Evolutionary conservation across 1,140 invertebrate genomes (phyloP), one percentile per base, ranked within the genome.

Genomic region (Spodoptera frugiperda): DNA sequence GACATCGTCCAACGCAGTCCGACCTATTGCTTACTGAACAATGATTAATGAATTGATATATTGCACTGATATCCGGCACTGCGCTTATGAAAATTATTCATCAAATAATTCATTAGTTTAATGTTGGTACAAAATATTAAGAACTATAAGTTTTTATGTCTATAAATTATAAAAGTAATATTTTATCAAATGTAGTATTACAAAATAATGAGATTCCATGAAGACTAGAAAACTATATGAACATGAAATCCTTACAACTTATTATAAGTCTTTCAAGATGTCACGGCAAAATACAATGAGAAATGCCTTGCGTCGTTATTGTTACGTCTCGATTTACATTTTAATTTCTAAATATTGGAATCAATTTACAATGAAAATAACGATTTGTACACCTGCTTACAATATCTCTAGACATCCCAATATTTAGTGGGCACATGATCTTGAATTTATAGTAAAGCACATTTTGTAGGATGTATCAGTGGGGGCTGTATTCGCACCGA

Each of bases 221-320:
- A 94, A 92, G 87, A 90, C 92, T 94, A 94, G 91, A 94, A 87
- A 87, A 91, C 91, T 94, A 94, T 87, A 93, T 93, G 91, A 92
- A 91, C 87, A 93, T 92, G 91, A 92, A 93, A 93, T 91, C 87
- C 89, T 93, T 91, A 91, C 84, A 92, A 88, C 88, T 85, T 39
- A 92, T 74, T 74, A 81, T 93, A 94, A 94, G 92, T 94, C 91
- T 94, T 94, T 91, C 89, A 94, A 88, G 89, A 87, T 92, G 91
- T 84, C 86, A 89, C 84, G 87, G 85, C 90, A 90, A 91, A 88
- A 87, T 88, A 91, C 86, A 88, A 88, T 81, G 84, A 89, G 88
- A 92, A 93, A 93, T 93, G 92, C 92, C 91, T 88, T 82, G 80
- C 84, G 68, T 89, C 81, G 86, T 87, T 89, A 79, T 68, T 78